Base-by-base conservation (phyloP, 2,888 invertebrate genomes). In the Amiota communis region DNA sequence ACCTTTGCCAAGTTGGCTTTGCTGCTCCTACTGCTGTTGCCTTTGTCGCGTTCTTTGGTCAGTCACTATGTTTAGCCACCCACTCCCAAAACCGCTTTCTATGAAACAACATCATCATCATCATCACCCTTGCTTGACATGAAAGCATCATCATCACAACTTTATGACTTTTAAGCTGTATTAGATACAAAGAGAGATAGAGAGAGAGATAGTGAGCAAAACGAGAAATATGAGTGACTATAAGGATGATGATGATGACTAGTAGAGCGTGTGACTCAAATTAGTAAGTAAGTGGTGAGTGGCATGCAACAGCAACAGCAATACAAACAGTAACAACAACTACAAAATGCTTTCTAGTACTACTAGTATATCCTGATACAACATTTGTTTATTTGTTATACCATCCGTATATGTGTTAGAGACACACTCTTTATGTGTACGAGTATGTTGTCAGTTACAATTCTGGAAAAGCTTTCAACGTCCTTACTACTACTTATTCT, bases 101-200 rank as follows among this genome's bases (percentile, higher is more conserved):
- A 15, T 46, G 46, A 20, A 2, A 23, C 46, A 11, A 20, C 17
- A 15, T 46, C 46, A 9, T 36, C 36, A 46, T 11, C 59, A 20
- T 8, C 59, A 59, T 15, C 9, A 17, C 59, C 59, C 11, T 11
- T 59, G 59, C 46, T 63, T 63, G 63, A 15, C 63, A 46, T 63
- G 63, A 23, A 63, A 63, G 63, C 63, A 63, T 63, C 63, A 20
- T 59, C 53, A 53, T n/a, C 12, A n/a, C 53, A 63, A 36, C 63
- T 63, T 63, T 63, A 63, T 63, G 63, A 63, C 63, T 63, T 63
- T 63, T 63, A 63, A 63, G 63, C 63, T 46, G n/a, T 63, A 63
- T 63, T 63, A 63, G 63, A 17, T 9, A 20, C 15, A 59, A 6
- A 46, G 46, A 12, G 59, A 1, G 11, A 9, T 23, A 59, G 59